Percentiles rank a stretch among this genome's conserved stretches.
These are phyloP conservation scores for Rhynchonycteris naso DNA, from an alignment of 2,797 vertebrate species.

Conservation along the genomic window DNA sequence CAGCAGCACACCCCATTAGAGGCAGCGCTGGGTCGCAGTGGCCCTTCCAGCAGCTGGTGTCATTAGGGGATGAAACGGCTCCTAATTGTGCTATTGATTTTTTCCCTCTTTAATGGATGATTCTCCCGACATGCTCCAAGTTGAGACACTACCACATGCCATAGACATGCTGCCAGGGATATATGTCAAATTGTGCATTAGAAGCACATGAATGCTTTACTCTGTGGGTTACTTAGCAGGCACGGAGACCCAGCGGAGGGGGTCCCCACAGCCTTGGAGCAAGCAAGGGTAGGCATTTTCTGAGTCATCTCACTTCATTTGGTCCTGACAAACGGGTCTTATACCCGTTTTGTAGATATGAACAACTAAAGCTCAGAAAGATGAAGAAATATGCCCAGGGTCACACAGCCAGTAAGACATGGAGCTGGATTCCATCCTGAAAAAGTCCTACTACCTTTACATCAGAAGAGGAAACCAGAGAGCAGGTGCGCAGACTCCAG, in stretches of 20 bases:
- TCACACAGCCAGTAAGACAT: neutral
- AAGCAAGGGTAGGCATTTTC: rapidly evolving
- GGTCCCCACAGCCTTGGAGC: neutral
- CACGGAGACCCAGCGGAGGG: neutral
- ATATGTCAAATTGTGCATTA: neutral
- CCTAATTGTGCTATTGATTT: constrained; percentile 83
- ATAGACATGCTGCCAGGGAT: constrained; percentile 57
- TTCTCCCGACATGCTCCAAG: constrained; percentile 63
- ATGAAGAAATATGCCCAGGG: neutral
- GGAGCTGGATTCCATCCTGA: neutral
- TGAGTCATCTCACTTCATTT: neutral
- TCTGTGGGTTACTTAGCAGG: neutral
- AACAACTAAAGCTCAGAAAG: neutral
- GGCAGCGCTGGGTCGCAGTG: neutral
- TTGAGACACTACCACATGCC: constrained; percentile 55
- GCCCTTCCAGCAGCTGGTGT: constrained; percentile 68
- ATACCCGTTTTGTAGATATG: neutral
- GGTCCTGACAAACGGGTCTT: neutral
- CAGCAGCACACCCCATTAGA: constrained; percentile 36
- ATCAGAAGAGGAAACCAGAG: neutral
- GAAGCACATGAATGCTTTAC: neutral
- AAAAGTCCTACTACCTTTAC: neutral
- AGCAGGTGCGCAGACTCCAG: rapidly evolving
- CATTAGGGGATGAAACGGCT: constrained; percentile 66
- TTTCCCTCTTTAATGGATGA: constrained; percentile 75